phyloP scores from a whole-genome alignment of 2,797 vertebrate genomes.

The Anabas testudineus region DNA sequence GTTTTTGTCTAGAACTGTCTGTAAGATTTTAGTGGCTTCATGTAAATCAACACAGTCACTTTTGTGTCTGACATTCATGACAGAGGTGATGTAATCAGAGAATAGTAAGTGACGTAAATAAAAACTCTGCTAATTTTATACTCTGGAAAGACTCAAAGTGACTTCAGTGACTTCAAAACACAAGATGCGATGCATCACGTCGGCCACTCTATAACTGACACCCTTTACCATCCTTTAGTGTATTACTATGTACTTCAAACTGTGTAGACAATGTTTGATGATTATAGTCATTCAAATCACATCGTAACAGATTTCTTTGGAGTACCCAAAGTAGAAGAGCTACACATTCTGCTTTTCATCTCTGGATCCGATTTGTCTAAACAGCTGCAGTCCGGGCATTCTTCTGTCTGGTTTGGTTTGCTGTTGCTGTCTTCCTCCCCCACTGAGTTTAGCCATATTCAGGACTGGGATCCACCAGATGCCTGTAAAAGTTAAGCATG shows the following conservation, averaged over 20 bases:
- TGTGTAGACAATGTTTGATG: conserved; percentile 37
- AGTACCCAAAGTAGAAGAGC: conserved; percentile 18
- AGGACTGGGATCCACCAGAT: conserved; percentile 73
- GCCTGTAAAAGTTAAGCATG: conserved; percentile 70
- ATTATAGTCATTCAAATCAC: conserved; percentile 38
- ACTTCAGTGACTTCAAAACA: conserved; percentile 62
- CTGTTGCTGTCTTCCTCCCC: conserved; percentile 57
- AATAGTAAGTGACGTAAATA: conserved; percentile 16
- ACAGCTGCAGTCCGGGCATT: conserved; percentile 92
- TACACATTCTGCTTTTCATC: conserved; percentile 25
- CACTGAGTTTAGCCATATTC: conserved; percentile 82
- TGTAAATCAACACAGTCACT: conserved; percentile 49
- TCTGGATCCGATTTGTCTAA: conserved; percentile 71
- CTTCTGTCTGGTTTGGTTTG: conserved; percentile 90
- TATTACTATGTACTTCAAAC: conserved; percentile 48
- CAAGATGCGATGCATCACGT: conserved; percentile 27
- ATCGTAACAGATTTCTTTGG: conserved; percentile 24
- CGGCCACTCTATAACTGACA: conserved; percentile 53
- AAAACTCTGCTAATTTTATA: conserved; percentile 43
- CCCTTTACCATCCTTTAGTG: conserved; percentile 49
- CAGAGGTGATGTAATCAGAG: conserved; percentile 39
- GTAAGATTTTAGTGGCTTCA: conserved; percentile 7
- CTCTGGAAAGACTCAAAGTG: conserved; percentile 27
- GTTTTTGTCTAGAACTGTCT: background rate
- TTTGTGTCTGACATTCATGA: conserved; percentile 19